Base-by-base conservation (phyloP, 2,797 vertebrate species). In the Alosa sapidissima region DNA sequence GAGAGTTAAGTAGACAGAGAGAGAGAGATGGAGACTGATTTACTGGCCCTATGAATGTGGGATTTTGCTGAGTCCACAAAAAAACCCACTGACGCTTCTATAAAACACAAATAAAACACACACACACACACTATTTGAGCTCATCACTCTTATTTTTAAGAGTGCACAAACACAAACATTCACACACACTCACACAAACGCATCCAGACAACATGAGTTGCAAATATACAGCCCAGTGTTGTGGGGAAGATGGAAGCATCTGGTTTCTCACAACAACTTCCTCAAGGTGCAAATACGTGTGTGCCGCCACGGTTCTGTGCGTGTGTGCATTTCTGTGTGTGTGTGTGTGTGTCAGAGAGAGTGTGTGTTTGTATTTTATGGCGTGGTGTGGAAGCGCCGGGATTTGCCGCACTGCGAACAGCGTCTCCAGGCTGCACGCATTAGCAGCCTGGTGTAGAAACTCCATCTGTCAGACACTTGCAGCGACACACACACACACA, bases 391-490 rank as follows among this genome's bases (percentile, higher is more conserved):
- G 65, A 72, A 72, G 65, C 90, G 89, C 81, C 28, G 85, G 89
- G 88, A 91, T 91, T 90, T 92, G 90, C 90, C 88, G 92, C 92
- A 91, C 90, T 94, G 95, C 89, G 89, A 92, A 93, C 89, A 86
- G 92, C 88, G 81, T 91, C 88, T 92, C 90, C 88, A 90, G 90
- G 93, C 95, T 92, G 95, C 94, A 94, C 94, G 93, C 95, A 92
- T 95, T 92, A 93, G 94, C 94, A 91, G 93, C 94, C 96, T 94
- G 95, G 94, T 93, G 91, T 95, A 95, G 95, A 95, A 84, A 89
- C 92, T 96, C 96, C 97, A 96, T 95, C 95, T 96, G 97, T 95
- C 85, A 84, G 89, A 88, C 88, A 91, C 92, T 94, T 90, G 91
- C 81, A 89, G 89, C 87, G 82, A 58, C 81, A 51, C 81, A 54